Conservation (phyloP, 2,113 vertebrate genomes). For the Crotalus viridis region DNA sequence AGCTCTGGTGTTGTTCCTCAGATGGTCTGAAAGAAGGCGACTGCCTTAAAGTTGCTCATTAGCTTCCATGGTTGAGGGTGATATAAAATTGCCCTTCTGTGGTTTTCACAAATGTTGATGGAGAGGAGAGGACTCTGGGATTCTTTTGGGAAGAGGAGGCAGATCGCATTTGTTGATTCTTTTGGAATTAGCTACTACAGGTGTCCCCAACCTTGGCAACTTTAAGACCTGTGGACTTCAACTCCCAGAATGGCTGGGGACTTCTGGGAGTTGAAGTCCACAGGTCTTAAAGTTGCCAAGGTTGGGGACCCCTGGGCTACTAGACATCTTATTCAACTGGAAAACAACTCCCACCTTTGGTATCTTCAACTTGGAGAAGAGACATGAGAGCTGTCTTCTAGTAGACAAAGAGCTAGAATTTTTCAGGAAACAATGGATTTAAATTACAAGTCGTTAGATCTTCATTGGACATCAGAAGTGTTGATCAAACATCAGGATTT, state of each 20-base stretch:
- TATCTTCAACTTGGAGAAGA: background rate
- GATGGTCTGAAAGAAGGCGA: background rate
- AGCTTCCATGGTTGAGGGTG: background rate
- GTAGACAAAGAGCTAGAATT: background rate
- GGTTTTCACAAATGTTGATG: background rate
- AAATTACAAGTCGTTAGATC: background rate
- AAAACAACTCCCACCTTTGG: background rate
- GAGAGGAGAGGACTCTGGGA: background rate
- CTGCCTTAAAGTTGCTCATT: background rate
- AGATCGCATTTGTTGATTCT: background rate
- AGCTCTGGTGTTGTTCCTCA: too few species aligned
- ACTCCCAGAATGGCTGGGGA: too few species aligned
- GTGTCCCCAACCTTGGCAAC: too few species aligned
- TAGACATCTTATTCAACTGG: background rate
- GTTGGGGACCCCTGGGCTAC: too few species aligned
- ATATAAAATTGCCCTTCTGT: background rate
- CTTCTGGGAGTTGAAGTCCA: too few species aligned
- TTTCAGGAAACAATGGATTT: background rate
- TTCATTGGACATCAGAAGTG: background rate
- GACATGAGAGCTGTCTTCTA: background rate
- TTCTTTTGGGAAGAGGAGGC: background rate
- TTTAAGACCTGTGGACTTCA: too few species aligned
- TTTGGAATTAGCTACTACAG: background rate
- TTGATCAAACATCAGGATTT: background rate
- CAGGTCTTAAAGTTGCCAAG: too few species aligned